Conservation (phyloP, 2,888 invertebrate species). For the Helicoverpa assulta region DNA sequence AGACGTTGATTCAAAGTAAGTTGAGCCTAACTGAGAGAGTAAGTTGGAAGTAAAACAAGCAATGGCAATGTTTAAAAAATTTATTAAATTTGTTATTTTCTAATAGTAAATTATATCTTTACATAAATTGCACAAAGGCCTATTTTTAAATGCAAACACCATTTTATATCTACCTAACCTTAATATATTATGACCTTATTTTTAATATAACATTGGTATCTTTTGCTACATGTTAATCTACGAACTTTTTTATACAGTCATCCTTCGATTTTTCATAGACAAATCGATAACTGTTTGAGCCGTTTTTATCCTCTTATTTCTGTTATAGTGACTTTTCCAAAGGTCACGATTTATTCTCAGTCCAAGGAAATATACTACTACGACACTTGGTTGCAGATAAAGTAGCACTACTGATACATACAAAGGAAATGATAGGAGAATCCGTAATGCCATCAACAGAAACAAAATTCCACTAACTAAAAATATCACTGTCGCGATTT, state of each 20-base stretch:
- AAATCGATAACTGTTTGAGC: not conserved
- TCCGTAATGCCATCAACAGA: slow-evolving; percentile 11
- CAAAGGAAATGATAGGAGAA: not conserved
- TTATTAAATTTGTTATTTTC: no score
- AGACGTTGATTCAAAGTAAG: no score
- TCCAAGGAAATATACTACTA: slow-evolving; percentile 20
- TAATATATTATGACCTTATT: no score
- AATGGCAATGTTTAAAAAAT: no score
- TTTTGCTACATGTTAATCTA: no score
- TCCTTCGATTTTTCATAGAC: not conserved
- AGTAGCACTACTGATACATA: slow-evolving; percentile 8
- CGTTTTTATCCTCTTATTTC: not conserved
- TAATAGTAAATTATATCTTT: no score
- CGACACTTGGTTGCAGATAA: slow-evolving; percentile 17
- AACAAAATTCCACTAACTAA: slow-evolving; percentile 32
- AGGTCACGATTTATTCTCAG: slow-evolving; percentile 17
- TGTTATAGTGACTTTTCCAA: slow-evolving; percentile 16
- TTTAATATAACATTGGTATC: no score
- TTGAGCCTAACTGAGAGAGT: no score
- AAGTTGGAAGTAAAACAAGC: no score
- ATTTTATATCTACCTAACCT: no score
- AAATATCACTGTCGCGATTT: slow-evolving; percentile 43
- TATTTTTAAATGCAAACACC: no score
- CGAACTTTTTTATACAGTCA: not conserved
- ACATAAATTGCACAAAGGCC: no score